Percentiles rank a stretch among this genome's conserved stretches.
These are phyloP conservation scores for Trypoxylon attenuatum DNA, from an alignment of 2,888 invertebrate genomes.

Conservation along the genomic window DNA sequence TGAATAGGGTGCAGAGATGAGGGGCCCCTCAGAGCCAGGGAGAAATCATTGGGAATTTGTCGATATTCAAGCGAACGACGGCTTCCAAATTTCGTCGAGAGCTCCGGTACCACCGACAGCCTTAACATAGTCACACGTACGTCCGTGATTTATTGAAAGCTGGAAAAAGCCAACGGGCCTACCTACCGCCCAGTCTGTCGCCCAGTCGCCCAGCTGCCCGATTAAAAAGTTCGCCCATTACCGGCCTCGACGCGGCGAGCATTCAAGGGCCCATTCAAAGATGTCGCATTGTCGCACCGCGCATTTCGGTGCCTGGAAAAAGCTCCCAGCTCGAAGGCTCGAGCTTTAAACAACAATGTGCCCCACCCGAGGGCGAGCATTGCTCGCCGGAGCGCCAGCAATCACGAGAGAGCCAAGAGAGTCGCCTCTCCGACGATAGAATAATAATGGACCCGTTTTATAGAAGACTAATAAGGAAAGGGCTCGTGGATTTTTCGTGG, in stretches of 20 bases:
- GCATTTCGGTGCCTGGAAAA: constrained; percentile 41
- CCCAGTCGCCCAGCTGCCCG: constrained; percentile 32
- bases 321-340: no score
- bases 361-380: constrained; percentile 18
- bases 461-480: constrained; percentile 27
- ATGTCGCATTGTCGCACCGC: constrained; percentile 60
- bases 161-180: constrained; percentile 32
- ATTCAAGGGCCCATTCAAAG: constrained; percentile 59
- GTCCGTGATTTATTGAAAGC: constrained; percentile 65
- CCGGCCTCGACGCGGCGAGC: constrained; percentile 39
- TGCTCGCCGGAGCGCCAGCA: constrained; percentile 17
- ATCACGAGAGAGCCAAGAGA: no score
- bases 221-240: constrained; percentile 66
- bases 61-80: constrained; percentile 42
- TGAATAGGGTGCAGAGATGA: not conserved
- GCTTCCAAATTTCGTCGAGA: constrained; percentile 39
- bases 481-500: constrained; percentile 20
- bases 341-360: constrained; percentile 38
- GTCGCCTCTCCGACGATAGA: constrained; percentile 30
- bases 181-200: constrained; percentile 22
- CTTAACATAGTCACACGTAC: constrained; percentile 44
- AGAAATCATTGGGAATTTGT: constrained; percentile 45
- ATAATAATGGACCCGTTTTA: constrained; percentile 43
- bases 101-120: constrained; percentile 16
- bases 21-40: not conserved